These are phyloP conservation scores for Poecile atricapillus DNA, from an alignment of 2,113 vertebrate species.

Conservation along the genomic window DNA sequence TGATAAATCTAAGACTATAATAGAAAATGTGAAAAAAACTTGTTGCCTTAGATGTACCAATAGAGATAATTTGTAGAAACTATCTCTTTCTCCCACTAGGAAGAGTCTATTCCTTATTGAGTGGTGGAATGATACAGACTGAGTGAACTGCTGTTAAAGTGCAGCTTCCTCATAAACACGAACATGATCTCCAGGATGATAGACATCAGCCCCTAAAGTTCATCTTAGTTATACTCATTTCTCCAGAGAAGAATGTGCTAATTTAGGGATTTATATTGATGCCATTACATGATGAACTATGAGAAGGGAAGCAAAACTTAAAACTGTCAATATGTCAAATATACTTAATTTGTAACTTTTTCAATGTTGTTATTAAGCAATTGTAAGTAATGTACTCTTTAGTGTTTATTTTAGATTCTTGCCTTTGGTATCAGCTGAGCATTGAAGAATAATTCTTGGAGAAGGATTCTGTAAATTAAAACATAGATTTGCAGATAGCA, in stretches of 20 bases:
- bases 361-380: neutral
- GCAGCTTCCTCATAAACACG: neutral
- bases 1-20: neutral
- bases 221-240: neutral
- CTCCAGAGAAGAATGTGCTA: neutral
- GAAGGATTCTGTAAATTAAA: neutral
- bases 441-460: neutral
- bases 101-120: neutral
- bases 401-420: neutral
- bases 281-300: neutral
- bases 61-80: neutral
- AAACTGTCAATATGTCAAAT: neutral
- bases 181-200: neutral
- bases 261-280: neutral
- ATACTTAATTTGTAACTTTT: neutral
- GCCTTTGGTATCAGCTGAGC: neutral
- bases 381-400: neutral
- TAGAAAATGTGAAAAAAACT: neutral
- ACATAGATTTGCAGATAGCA: neutral
- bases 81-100: neutral
- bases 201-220: neutral
- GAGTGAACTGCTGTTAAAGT: neutral
- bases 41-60: neutral
- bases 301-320: neutral
- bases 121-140: rapidly evolving